Evolutionary conservation across 2,797 vertebrate genomes (phyloP).

Genomic region (Antennarius maculatus): DNA sequence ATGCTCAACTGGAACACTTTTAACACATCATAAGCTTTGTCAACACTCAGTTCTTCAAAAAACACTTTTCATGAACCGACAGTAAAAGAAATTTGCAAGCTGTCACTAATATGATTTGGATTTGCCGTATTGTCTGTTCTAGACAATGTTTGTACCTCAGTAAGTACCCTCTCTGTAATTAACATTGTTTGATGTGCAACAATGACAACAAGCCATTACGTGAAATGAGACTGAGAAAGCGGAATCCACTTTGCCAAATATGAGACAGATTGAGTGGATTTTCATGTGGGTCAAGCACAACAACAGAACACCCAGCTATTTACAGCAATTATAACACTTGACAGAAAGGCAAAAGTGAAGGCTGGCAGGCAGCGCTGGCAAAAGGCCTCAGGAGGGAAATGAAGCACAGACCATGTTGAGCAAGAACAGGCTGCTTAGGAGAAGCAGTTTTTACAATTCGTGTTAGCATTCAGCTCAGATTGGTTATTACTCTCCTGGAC

Average conservation of each 20-base stretch:
- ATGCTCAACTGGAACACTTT: no score
- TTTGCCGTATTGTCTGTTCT: neutral
- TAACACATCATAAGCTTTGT: no score
- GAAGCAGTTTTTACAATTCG: slow-evolving; percentile 1
- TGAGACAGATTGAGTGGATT: slow-evolving; percentile 51
- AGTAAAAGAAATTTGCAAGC: neutral
- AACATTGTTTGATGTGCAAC: slow-evolving; percentile 40
- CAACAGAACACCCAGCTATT: slow-evolving; percentile 52
- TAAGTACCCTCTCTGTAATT: slow-evolving; percentile 33
- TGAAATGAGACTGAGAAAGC: slow-evolving; percentile 32
- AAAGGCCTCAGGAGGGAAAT: neutral
- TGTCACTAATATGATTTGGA: slow-evolving; percentile 1
- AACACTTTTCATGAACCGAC: no score
- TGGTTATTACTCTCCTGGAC: neutral
- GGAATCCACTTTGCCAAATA: slow-evolving; percentile 42
- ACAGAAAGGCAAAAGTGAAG: slow-evolving; percentile 47
- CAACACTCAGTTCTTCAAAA: no score
- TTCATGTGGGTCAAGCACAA: slow-evolving; percentile 62
- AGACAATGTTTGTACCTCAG: neutral
- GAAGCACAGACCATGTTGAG: slow-evolving; percentile 4
- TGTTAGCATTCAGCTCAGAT: slow-evolving; percentile 14
- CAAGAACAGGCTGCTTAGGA: slow-evolving; percentile 17
- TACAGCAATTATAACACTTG: slow-evolving; percentile 63
- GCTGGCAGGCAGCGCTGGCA: slow-evolving; percentile 36
- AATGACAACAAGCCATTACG: slow-evolving; percentile 49